These are phyloP conservation scores for Eulemur mongoz DNA, from an alignment of 2,797 vertebrate genomes.

Conservation along the genomic window DNA sequence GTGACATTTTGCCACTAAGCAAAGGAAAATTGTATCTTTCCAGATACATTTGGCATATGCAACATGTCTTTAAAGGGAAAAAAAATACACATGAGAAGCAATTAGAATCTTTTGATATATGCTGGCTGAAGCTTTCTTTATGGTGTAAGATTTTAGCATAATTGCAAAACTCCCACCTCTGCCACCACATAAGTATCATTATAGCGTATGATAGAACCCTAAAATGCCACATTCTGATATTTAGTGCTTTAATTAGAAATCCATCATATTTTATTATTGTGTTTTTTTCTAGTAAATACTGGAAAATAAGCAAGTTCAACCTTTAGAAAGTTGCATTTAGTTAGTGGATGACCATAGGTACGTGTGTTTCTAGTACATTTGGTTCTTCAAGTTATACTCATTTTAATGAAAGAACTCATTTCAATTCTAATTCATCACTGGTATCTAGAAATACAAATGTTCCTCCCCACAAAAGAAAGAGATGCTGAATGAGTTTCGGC, in stretches of 20 bases:
- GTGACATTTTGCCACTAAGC: conserved; percentile 44
- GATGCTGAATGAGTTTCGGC: not conserved
- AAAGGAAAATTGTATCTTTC: conserved; percentile 49
- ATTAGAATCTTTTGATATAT: conserved; percentile 44
- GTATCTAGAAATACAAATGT: not conserved
- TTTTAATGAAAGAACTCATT: not conserved
- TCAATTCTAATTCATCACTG: conserved; percentile 45
- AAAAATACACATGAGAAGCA: conserved; percentile 5
- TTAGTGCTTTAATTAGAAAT: not conserved
- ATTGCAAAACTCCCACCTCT: not conserved
- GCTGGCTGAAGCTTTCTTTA: not conserved
- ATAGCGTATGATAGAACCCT: not conserved
- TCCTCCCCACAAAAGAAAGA: not conserved
- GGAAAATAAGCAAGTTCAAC: not conserved
- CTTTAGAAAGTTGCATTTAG: not conserved
- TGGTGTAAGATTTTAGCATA: conserved; percentile 4
- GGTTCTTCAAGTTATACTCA: not conserved
- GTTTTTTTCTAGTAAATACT: not conserved
- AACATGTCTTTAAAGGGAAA: conserved; percentile 45
- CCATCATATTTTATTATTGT: not conserved
- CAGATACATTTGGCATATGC: not conserved
- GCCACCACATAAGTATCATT: not conserved
- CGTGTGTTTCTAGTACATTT: not conserved
- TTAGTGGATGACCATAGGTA: not conserved
- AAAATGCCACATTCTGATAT: not conserved